Conservation (phyloP, 53 echinoderm and acorn worm species). For the Antedon mediterranea region DNA sequence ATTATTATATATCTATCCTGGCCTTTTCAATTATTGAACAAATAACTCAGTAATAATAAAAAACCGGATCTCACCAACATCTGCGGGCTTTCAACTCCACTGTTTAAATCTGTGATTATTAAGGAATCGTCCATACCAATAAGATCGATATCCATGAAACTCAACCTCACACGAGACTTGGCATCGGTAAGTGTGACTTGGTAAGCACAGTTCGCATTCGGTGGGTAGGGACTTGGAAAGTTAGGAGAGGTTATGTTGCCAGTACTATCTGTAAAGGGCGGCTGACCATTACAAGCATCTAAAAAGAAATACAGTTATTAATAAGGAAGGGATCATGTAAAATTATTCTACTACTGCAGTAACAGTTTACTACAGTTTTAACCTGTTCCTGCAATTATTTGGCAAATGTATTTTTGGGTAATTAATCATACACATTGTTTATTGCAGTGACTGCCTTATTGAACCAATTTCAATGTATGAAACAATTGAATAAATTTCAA, state of each 20-base stretch:
- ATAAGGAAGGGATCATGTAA: too few species aligned
- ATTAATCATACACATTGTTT: too few species aligned
- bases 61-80: neutral
- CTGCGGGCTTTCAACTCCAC: neutral
- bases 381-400: too few species aligned
- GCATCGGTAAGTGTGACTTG: slow-evolving; percentile 26
- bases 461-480: too few species aligned
- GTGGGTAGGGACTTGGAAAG: slow-evolving; percentile 57
- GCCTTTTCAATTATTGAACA: neutral
- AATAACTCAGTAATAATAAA: slow-evolving; percentile 8
- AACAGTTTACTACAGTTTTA: too few species aligned
- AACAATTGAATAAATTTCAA: too few species aligned
- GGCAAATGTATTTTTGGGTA: too few species aligned
- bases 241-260: slow-evolving; percentile 69
- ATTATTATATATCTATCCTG: too few species aligned
- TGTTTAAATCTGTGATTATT: slow-evolving; percentile 41
- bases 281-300: slow-evolving; percentile 31
- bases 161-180: slow-evolving; percentile 20
- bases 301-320: neutral
- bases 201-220: slow-evolving; percentile 34
- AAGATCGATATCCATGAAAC: slow-evolving; percentile 26
- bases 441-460: too few species aligned
- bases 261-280: slow-evolving; percentile 11
- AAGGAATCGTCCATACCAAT: slow-evolving; percentile 37
- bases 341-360: too few species aligned